A percentile compares a stretch with the other conserved stretches of the same genome.
Evolutionary conservation across 2,113 vertebrate genomes (phyloP).

Genomic region (Collichthys lucidus): DNA sequence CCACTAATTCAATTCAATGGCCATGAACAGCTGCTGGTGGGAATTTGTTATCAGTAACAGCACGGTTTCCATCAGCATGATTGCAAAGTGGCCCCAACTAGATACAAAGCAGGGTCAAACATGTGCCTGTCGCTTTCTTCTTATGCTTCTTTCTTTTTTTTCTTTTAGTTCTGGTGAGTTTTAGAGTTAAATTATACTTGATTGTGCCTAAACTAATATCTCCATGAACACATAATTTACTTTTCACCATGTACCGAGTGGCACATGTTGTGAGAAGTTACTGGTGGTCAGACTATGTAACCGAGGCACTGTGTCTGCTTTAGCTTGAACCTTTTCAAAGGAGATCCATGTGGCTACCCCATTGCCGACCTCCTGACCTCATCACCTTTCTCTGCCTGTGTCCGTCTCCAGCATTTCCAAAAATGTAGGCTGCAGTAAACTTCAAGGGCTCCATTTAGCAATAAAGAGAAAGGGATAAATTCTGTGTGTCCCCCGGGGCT

Average conservation of each 20-base stretch:
- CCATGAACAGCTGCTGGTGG: not conserved
- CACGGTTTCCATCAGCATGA: not conserved
- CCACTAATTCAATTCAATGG: not conserved
- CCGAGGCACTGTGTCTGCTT: not conserved
- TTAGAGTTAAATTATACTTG: too few species aligned
- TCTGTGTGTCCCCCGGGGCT: slow-evolving; percentile 11
- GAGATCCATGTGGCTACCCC: not conserved
- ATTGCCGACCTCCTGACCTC: slow-evolving; percentile 38
- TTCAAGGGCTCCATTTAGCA: slow-evolving; percentile 52
- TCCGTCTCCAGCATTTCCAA: slow-evolving; percentile 42
- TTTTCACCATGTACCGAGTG: not conserved
- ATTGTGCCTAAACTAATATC: not conserved
- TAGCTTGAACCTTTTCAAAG: not conserved
- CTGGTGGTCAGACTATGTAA: not conserved
- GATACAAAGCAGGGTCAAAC: too few species aligned
- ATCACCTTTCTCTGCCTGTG: slow-evolving; percentile 12
- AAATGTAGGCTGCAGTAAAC: slow-evolving; percentile 51
- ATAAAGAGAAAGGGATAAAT: slow-evolving; percentile 73
- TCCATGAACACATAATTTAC: not conserved
- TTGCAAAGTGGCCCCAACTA: not conserved
- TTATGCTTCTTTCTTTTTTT: not conserved
- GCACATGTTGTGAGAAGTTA: not conserved
- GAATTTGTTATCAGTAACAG: not conserved
- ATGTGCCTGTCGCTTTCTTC: not conserved
- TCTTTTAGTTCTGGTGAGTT: not conserved